Base-by-base conservation (phyloP, 2,113 vertebrate species). In the Zosterops hypoxanthus region DNA sequence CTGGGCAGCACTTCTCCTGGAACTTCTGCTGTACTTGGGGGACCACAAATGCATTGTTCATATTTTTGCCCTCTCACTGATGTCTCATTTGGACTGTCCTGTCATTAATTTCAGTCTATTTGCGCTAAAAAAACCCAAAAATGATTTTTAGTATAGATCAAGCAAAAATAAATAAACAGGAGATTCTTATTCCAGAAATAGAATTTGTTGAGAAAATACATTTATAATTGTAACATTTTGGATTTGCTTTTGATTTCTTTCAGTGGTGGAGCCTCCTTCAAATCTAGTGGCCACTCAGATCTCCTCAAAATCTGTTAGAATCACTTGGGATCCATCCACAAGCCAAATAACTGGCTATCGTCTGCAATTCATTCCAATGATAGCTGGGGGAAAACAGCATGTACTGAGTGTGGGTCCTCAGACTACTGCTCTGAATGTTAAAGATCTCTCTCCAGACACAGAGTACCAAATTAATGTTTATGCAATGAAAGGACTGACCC, bases 401-500 rank as follows among this genome's bases (percentile, higher is more conserved):
- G 98, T 99, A 49, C 86, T 99, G 59, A 99, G 98, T 22, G 96
- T 99, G 81, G 98, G 98, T 31, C 96, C 98, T 31, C 92, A 97
- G 25, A 98, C 98, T 42, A 99, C 98, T 71, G 98, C 95, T 0
- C 98, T 98, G 52, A 98, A 98, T 63, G 98, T 99, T 56, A 97
- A 98, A 50, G 98, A 99, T 86, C 98, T 99, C 49, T 98, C 98
- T 66, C 98, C 99, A 26, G 99, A 99, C 86, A 99, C 98, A 2
- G 97, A 98, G 65, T 99, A 99, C 89, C 98, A 99, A 95, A 98
- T 99, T 85, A 98, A 97, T 36, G 92, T 99, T 81, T 99, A 98
- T 42, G 98, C 99, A 56, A 97, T 99, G 97, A 99, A 97, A 88
- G 99, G 98, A 50, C 94, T 99, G 91, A 98, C 97, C 22, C 97